phyloP scores from a whole-genome alignment of 1,140 invertebrate genomes.

The Anoplolepis gracilipes region DNA sequence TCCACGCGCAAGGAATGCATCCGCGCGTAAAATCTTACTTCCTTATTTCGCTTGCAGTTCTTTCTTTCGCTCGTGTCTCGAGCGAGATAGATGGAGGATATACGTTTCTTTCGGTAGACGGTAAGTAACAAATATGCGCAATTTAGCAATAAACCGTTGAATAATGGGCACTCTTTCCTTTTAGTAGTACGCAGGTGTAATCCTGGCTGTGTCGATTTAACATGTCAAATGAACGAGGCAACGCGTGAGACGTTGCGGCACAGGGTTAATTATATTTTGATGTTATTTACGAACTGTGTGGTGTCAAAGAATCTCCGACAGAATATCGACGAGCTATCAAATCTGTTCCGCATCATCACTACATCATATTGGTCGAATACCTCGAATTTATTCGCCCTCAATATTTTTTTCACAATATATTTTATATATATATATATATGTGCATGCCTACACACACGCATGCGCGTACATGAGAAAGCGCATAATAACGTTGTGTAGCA shows the following conservation, averaged over 20 bases:
- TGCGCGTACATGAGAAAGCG: not conserved
- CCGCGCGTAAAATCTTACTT: constrained; percentile 36
- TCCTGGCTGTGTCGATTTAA: not conserved
- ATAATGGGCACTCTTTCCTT: constrained; percentile 27
- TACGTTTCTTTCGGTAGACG: constrained; percentile 12
- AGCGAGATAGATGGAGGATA: constrained; percentile 40
- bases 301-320: not conserved
- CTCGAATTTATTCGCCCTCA: not conserved
- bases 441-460: not conserved
- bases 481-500: not conserved
- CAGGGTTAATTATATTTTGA: constrained; percentile 28
- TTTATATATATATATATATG: too few relatives aligned
- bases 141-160: constrained; percentile 38
- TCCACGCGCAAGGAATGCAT: constrained; percentile 33
- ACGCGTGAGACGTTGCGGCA: not conserved
- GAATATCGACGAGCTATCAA: constrained; percentile 14
- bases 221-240: not conserved
- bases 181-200: constrained; percentile 14
- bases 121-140: constrained; percentile 25
- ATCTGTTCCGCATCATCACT: constrained; percentile 13
- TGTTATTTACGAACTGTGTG: not conserved
- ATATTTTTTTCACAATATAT: constrained; percentile 15
- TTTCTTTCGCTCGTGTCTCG: not conserved
- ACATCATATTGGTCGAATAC: not conserved
- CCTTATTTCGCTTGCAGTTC: constrained; percentile 12